Evolutionary conservation across 2,113 vertebrate species (phyloP).

Genomic region (Gallinago media): DNA sequence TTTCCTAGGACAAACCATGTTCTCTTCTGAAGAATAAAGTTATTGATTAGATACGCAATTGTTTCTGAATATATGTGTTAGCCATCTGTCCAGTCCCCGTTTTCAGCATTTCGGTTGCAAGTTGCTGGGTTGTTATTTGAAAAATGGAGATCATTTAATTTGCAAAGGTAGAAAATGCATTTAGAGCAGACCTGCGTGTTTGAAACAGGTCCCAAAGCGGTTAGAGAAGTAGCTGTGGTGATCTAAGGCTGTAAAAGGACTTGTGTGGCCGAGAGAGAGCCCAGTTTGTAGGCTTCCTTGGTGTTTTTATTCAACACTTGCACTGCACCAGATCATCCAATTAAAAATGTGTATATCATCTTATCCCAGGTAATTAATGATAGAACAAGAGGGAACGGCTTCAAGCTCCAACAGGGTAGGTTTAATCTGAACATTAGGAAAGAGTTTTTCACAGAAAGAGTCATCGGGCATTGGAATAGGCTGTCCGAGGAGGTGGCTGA

Average conservation of each 20-base stretch:
- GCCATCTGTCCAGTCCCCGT: not conserved
- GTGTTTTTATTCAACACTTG: not conserved
- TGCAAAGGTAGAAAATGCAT: not conserved
- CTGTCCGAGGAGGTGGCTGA: too few relatives aligned
- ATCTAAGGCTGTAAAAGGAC: not conserved
- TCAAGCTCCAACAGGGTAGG: too few relatives aligned
- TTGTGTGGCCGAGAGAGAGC: not conserved
- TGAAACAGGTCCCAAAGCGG: not conserved
- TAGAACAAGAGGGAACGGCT: too few relatives aligned
- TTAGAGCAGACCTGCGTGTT: not conserved
- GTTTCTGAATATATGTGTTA: not conserved
- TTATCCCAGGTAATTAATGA: too few relatives aligned
- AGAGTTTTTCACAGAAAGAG: too few relatives aligned
- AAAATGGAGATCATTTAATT: not conserved
- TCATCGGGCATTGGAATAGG: too few relatives aligned
- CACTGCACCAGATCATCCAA: not conserved
- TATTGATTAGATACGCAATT: not conserved
- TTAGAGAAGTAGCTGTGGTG: not conserved
- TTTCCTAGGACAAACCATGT: not conserved
- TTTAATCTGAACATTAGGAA: too few relatives aligned
- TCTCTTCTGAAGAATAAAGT: not conserved
- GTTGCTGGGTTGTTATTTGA: not conserved
- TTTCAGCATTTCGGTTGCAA: not conserved
- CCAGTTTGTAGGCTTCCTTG: not conserved
- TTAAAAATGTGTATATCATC: not conserved